phyloP scores from a whole-genome alignment of 2,797 vertebrate genomes.

The Pangasius larnaudii region DNA sequence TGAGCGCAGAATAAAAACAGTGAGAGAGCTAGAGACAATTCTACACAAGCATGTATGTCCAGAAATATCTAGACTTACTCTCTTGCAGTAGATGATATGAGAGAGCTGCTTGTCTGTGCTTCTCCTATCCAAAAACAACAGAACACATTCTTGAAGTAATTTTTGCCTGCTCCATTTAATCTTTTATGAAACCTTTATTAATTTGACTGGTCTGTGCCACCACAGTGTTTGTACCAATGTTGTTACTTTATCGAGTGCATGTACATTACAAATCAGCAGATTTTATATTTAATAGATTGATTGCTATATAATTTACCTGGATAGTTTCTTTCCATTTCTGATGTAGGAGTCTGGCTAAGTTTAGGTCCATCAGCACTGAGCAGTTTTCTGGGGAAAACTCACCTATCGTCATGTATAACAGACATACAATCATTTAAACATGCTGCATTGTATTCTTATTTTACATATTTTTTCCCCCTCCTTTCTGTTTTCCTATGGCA shows the following conservation, averaged over 20 bases:
- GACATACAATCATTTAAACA: neutral
- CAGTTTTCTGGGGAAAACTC: slow-evolving; percentile 86
- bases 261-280: neutral
- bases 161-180: neutral
- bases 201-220: slow-evolving; percentile 10
- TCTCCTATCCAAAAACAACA: slow-evolving; percentile 78
- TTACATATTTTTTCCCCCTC: neutral
- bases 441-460: neutral
- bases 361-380: slow-evolving; percentile 91
- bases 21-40: neutral
- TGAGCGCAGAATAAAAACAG: slow-evolving; percentile 2
- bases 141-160: neutral
- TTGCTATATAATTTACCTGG: slow-evolving; percentile 78
- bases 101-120: slow-evolving; percentile 82
- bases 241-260: neutral
- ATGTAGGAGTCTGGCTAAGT: slow-evolving; percentile 90
- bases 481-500: neutral
- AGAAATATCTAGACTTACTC: slow-evolving; percentile 72
- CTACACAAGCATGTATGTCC: neutral
- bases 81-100: slow-evolving; percentile 75
- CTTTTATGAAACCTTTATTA: neutral
- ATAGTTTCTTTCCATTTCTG: slow-evolving; percentile 97
- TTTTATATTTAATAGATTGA: neutral
- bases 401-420: slow-evolving; percentile 62
- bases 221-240: neutral